Evolutionary conservation across 2,113 vertebrate species (phyloP).

Genomic region (Casuarius casuarius): DNA sequence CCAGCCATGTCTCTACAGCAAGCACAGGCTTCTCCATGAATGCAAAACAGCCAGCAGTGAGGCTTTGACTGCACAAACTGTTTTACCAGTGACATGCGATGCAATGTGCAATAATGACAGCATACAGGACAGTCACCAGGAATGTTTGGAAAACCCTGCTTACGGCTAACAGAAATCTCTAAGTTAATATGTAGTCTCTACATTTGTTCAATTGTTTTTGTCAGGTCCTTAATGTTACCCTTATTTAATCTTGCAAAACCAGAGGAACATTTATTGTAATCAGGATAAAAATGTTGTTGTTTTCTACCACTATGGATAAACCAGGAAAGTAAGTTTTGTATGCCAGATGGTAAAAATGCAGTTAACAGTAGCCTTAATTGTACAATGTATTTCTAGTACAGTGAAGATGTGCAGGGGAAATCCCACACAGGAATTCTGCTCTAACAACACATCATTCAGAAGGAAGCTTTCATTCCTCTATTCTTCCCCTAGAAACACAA

Average conservation of each 20-base stretch:
- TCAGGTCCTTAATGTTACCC: background rate
- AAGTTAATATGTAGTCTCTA: background rate
- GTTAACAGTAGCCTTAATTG: background rate
- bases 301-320: background rate
- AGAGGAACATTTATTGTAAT: background rate
- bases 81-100: background rate
- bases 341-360: background rate
- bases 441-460: background rate
- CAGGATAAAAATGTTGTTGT: background rate
- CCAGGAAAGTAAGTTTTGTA: background rate
- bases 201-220: background rate
- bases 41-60: rapidly evolving
- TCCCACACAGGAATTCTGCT: background rate
- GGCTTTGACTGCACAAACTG: background rate
- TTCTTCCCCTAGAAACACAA: background rate
- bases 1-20: rapidly evolving
- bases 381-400: background rate
- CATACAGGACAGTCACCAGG: background rate
- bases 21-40: rapidly evolving
- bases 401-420: background rate
- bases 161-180: background rate
- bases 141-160: background rate
- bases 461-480: background rate
- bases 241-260: background rate
- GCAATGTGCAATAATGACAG: background rate